These are phyloP conservation scores for Atta texana DNA, from an alignment of 1,140 invertebrate species.

Conservation along the genomic window DNA sequence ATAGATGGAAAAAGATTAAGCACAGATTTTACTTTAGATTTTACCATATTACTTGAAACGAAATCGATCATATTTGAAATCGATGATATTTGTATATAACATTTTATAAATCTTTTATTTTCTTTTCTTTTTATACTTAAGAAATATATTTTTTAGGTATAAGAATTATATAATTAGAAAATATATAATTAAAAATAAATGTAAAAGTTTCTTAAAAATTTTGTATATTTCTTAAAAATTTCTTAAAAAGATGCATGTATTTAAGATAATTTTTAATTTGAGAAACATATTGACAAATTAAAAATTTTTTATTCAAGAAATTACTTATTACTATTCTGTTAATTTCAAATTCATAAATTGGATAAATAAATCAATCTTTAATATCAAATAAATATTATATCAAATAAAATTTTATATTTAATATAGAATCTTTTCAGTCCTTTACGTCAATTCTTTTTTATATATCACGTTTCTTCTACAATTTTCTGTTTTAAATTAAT, in stretches of 20 bases:
- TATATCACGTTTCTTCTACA: not conserved
- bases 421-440: not conserved
- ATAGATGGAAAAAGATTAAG: not conserved
- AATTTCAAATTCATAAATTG: not conserved
- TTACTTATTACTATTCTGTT: not conserved
- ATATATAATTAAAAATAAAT: not conserved
- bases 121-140: not conserved
- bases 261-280: not conserved
- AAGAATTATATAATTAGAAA: not conserved
- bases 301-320: not conserved
- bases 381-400: not conserved
- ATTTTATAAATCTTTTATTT: slow-evolving; percentile 3
- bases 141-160: not conserved
- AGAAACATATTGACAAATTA: not conserved
- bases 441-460: not conserved
- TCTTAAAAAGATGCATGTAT: too few species aligned
- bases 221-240: not conserved
- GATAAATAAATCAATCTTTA: not conserved
- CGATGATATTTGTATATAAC: too few species aligned
- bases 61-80: slow-evolving; percentile 4
- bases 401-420: not conserved
- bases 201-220: not conserved
- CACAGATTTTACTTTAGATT: not conserved
- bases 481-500: not conserved
- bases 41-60: not conserved